Evolutionary conservation across 2,113 vertebrate species (phyloP).

Genomic region (Paramisgurnus dabryanus): DNA sequence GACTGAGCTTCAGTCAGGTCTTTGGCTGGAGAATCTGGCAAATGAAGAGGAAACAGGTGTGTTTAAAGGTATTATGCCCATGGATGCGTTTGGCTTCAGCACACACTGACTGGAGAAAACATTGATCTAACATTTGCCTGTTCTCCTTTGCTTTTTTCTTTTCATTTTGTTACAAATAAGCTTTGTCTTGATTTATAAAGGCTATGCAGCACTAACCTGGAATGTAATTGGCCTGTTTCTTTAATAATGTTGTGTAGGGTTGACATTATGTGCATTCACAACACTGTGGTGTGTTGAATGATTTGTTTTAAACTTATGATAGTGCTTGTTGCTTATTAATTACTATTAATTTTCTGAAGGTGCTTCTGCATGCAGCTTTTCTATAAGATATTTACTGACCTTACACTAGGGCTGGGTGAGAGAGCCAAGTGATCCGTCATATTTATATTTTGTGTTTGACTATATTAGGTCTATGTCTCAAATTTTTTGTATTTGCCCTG

Average conservation of each 20-base stretch:
- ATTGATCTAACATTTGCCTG: constrained; percentile 48
- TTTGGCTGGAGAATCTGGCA: constrained; percentile 85
- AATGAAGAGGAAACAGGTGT: constrained; percentile 90
- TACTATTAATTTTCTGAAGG: neutral
- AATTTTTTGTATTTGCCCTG: no score
- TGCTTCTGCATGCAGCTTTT: constrained; percentile 21
- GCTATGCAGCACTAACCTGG: neutral
- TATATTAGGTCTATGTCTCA: no score
- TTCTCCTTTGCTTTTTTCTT: constrained; percentile 51
- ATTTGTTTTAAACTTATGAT: neutral
- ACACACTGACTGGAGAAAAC: constrained; percentile 22
- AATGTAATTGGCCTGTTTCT: neutral
- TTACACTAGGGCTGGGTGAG: neutral
- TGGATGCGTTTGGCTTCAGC: constrained; percentile 56
- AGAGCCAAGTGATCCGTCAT: no score
- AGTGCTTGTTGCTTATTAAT: neutral
- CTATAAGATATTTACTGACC: neutral
- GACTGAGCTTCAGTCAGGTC: constrained; percentile 87
- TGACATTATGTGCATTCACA: neutral
- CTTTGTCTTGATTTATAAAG: neutral
- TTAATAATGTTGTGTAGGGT: neutral
- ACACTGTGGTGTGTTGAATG: neutral
- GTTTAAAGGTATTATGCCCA: constrained; percentile 85
- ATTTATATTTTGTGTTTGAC: no score
- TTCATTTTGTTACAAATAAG: neutral